phyloP scores from a whole-genome alignment of 37 sponge, comb jelly and placozoan species.

The Aplysina aerophoba region DNA sequence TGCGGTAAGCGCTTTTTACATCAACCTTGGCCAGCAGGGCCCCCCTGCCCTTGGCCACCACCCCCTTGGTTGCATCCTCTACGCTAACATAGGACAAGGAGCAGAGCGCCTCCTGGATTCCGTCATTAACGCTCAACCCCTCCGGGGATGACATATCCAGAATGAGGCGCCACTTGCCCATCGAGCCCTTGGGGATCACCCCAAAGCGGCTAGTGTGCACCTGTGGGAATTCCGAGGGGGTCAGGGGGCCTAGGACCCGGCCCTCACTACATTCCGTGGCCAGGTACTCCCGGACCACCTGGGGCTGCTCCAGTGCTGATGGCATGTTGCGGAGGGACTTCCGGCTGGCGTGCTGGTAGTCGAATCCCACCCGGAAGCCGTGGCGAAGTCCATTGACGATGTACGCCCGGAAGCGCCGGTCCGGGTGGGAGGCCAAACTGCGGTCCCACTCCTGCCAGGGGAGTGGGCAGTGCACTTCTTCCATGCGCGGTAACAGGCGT shows the following conservation, averaged over 20 bases:
- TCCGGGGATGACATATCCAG: conserved; percentile 48
- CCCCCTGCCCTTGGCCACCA: not conserved
- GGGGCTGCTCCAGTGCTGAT: conserved; percentile 1
- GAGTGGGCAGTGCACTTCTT: conserved; percentile 4
- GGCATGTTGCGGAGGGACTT: conserved; percentile 4
- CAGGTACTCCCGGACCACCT: not conserved
- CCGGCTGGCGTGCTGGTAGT: not conserved
- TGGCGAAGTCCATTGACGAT: conserved; percentile 15
- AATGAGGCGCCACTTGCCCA: conserved; percentile 45
- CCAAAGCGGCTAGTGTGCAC: conserved; percentile 36
- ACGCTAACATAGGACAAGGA: conserved; percentile 12
- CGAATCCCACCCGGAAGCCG: conserved; percentile 35
- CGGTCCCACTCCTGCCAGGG: conserved; percentile 16
- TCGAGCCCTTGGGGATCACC: conserved; percentile 28
- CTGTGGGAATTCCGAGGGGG: no score
- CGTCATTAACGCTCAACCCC: conserved; percentile 42
- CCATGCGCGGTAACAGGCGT: not conserved
- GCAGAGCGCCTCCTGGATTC: conserved; percentile 1
- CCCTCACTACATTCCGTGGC: not conserved
- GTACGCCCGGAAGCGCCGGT: not conserved
- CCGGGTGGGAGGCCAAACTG: conserved; percentile 10
- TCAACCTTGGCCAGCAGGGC: conserved; percentile 38
- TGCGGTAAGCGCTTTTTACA: conserved; percentile 28
- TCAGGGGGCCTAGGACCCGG: conserved; percentile 17
- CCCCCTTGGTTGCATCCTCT: conserved; percentile 4